These are phyloP conservation scores for Imbricaverruca yamaguchii DNA, from an alignment of 2,888 invertebrate genomes.

Conservation along the genomic window DNA sequence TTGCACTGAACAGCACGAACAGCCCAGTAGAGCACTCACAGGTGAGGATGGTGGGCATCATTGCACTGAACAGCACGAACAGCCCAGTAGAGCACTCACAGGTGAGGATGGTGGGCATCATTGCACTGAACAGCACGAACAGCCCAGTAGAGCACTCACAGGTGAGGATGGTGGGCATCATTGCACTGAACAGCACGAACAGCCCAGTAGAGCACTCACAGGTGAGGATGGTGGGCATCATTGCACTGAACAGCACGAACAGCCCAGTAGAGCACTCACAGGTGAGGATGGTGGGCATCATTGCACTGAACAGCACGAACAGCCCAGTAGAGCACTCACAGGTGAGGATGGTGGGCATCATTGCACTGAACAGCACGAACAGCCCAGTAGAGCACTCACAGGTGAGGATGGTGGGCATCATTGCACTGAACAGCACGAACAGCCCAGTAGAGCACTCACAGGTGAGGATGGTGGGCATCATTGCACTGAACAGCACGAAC, in stretches of 20 bases:
- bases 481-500: slow-evolving; percentile 84
- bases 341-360: slow-evolving; percentile 90
- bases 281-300: slow-evolving; percentile 90
- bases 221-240: slow-evolving; percentile 90
- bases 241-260: slow-evolving; percentile 84
- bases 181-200: slow-evolving; percentile 84
- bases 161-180: slow-evolving; percentile 90
- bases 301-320: slow-evolving; percentile 84
- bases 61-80: slow-evolving; percentile 84
- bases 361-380: slow-evolving; percentile 84
- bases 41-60: slow-evolving; percentile 90
- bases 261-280: slow-evolving; percentile 62
- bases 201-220: slow-evolving; percentile 62
- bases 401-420: slow-evolving; percentile 90
- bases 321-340: slow-evolving; percentile 62
- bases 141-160: slow-evolving; percentile 62
- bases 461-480: slow-evolving; percentile 90
- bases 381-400: slow-evolving; percentile 62
- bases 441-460: slow-evolving; percentile 62
- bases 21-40: slow-evolving; percentile 62
- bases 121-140: slow-evolving; percentile 84
- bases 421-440: slow-evolving; percentile 84
- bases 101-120: slow-evolving; percentile 90
- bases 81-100: slow-evolving; percentile 62
- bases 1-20: slow-evolving; percentile 84